Percentiles rank a stretch among this genome's conserved stretches.
Conservation (phyloP, 1,140 invertebrate genomes). For the Cydia pomonella region DNA sequence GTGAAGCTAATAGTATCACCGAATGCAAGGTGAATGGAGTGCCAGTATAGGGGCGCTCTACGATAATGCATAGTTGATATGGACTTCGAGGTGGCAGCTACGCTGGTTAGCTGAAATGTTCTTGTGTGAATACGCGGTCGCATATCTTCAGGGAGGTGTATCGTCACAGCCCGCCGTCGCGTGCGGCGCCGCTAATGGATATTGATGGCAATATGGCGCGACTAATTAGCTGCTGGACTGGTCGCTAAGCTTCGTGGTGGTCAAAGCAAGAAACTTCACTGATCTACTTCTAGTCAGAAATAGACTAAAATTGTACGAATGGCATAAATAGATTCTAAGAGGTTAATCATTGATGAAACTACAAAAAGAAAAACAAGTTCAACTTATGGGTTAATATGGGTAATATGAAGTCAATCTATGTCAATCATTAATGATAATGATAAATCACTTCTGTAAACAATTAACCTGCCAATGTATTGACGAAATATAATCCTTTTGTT, state of each 20-base stretch:
- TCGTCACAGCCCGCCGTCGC: constrained; percentile 49
- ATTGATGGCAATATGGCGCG: constrained; percentile 71
- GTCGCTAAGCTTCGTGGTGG: not conserved
- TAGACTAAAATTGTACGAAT: not conserved
- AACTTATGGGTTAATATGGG: too few relatives aligned
- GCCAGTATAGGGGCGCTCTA: not conserved
- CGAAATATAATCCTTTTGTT: too few relatives aligned
- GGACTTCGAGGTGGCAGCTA: not conserved
- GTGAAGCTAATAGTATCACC: not conserved
- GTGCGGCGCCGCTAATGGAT: constrained; percentile 78
- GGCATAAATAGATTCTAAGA: not conserved
- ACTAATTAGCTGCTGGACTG: constrained; percentile 67
- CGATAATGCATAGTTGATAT: not conserved
- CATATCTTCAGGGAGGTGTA: constrained; percentile 32
- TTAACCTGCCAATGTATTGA: too few relatives aligned
- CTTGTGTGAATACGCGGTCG: not conserved
- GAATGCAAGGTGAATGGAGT: not conserved
- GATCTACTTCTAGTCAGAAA: not conserved
- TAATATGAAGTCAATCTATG: too few relatives aligned
- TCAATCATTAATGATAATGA: too few relatives aligned
- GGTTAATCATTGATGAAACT: too few relatives aligned
- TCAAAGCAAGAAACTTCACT: not conserved
- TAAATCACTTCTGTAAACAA: too few relatives aligned
- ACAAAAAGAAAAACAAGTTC: too few relatives aligned
- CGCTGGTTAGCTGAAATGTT: not conserved